These are phyloP conservation scores for Conistra vaccinii DNA, from an alignment of 2,888 invertebrate species.

Conservation along the genomic window DNA sequence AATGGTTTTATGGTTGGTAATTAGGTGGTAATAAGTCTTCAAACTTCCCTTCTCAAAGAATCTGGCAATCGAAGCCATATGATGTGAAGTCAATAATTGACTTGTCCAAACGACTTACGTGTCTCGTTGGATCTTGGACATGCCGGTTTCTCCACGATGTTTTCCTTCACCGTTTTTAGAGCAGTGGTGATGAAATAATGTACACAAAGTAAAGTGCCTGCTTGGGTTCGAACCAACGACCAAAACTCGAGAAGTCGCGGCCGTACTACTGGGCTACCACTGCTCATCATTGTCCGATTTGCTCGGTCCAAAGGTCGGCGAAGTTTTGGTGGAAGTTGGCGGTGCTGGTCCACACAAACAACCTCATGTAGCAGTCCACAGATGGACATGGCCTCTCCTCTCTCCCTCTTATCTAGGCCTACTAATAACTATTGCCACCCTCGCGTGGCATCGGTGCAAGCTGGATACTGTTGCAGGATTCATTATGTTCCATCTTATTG, in stretches of 20 bases:
- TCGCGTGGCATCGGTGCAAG: background rate
- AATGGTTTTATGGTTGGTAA: slow-evolving; percentile 3
- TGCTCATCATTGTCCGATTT: background rate
- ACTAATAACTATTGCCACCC: background rate
- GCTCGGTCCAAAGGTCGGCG: background rate
- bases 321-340: background rate
- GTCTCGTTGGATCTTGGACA: too few species aligned
- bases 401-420: background rate
- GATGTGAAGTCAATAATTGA: background rate
- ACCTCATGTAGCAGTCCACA: slow-evolving; percentile 6
- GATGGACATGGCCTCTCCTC: background rate
- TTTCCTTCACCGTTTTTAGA: too few species aligned
- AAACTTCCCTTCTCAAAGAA: background rate
- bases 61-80: slow-evolving; percentile 2
- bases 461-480: background rate
- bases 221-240: too few species aligned
- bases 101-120: too few species aligned
- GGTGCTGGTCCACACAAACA: background rate
- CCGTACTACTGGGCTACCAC: too few species aligned
- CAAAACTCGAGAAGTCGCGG: too few species aligned
- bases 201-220: too few species aligned
- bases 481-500: background rate
- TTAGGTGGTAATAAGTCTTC: background rate
- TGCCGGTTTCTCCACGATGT: too few species aligned
- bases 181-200: too few species aligned